phyloP scores from a whole-genome alignment of 2,888 invertebrate species.

The Electrophaes corylata region DNA sequence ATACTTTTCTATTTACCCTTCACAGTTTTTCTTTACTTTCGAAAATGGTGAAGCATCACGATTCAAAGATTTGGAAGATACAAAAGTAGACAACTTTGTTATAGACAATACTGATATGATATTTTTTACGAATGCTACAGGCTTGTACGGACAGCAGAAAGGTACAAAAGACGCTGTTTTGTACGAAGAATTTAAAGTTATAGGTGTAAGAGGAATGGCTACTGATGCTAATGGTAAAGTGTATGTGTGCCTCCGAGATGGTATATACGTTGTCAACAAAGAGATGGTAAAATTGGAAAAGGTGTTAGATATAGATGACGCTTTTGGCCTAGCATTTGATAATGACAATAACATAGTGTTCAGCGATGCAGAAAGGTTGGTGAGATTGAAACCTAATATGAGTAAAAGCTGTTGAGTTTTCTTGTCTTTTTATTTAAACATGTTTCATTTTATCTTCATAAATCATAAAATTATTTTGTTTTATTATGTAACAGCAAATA shows the following conservation, averaged over 20 bases:
- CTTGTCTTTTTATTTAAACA: constrained; percentile 3
- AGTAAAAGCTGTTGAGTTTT: constrained; percentile 46
- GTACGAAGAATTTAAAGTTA: constrained; percentile 40
- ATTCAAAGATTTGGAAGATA: constrained; percentile 66
- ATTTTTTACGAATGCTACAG: constrained; percentile 64
- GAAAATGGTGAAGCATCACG: constrained; percentile 51
- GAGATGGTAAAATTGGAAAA: constrained; percentile 46
- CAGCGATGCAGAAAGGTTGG: constrained; percentile 53
- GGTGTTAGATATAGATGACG: constrained; percentile 54
- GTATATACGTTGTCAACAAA: constrained; percentile 60
- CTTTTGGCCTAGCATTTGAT: constrained; percentile 69
- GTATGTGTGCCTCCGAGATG: constrained; percentile 57
- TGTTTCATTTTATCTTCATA: neutral
- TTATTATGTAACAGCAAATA: neutral
- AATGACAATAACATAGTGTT: constrained; percentile 66
- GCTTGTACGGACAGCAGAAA: constrained; percentile 61
- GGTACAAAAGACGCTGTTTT: constrained; percentile 56
- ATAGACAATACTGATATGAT: constrained; percentile 61
- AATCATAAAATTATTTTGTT: neutral
- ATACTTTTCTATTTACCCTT: constrained; percentile 64
- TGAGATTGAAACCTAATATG: constrained; percentile 49
- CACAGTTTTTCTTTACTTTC: constrained; percentile 59
- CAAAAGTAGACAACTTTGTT: constrained; percentile 65
- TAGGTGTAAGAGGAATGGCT: constrained; percentile 57
- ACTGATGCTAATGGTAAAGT: constrained; percentile 57